Evolutionary conservation across 1,140 invertebrate species (phyloP).

Genomic region (Himalopsyche phryganea): DNA sequence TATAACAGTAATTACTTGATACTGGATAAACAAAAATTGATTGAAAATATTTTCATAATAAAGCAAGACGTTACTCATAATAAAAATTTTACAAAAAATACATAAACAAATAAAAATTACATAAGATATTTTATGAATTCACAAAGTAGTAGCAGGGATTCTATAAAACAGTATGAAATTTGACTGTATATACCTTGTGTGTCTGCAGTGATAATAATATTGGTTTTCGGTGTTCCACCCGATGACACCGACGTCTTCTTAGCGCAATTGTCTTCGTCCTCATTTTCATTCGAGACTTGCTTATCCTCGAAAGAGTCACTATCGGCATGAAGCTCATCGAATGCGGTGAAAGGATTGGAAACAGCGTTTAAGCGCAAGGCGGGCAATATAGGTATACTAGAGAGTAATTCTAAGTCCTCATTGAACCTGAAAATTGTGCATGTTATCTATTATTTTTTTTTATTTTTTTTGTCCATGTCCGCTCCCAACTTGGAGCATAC

Average conservation of each 20-base stretch:
- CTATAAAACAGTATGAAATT: no score
- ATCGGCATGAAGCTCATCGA: slow-evolving; percentile 49
- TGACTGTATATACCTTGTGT: slow-evolving; percentile 7
- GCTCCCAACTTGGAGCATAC: no score
- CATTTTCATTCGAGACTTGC: slow-evolving; percentile 17
- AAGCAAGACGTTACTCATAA: no score
- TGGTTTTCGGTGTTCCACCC: slow-evolving; percentile 15
- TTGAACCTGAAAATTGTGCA: slow-evolving; percentile 72
- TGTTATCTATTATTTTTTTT: no score
- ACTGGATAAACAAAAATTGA: no score
- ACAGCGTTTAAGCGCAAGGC: slow-evolving; percentile 65
- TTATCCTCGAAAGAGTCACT: slow-evolving; percentile 31
- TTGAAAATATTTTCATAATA: no score
- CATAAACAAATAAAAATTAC: no score
- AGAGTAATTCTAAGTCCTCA: slow-evolving; percentile 68
- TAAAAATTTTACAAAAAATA: no score
- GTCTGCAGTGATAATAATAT: slow-evolving; percentile 15
- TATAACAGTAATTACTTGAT: no score
- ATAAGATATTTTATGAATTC: no score
- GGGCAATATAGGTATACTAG: slow-evolving; percentile 79
- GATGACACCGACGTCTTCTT: slow-evolving; percentile 8
- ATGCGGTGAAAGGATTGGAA: slow-evolving; percentile 58
- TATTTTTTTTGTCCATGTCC: no score
- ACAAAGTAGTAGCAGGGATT: no score
- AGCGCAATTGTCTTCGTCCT: slow-evolving; percentile 15